Base-by-base conservation (phyloP, 2,888 invertebrate genomes). In the Cactoblastis cactorum region DNA sequence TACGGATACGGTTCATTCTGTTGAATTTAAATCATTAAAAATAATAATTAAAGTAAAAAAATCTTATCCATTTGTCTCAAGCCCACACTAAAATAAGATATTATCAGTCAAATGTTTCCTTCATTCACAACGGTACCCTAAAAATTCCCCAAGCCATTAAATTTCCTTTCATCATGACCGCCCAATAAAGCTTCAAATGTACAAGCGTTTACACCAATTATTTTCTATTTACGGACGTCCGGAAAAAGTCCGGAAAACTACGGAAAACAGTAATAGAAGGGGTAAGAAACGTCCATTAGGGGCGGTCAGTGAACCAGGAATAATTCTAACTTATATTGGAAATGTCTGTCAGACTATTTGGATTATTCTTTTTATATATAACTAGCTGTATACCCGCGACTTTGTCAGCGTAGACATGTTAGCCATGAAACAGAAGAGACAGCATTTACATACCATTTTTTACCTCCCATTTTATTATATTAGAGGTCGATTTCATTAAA, bases 231-330 rank as follows among this genome's bases (percentile, higher is more conserved):
- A 48, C 24, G 37, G 22, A 45, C 45, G 17, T 37, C 37, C 34
- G 34, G 28, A 28, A 35, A 14, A 35, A 47, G 35, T 47, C 46
- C 24, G 47, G 24, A 17, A 37, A 48, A 46, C 46, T 38, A 48
- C 37, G 47, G 47, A 48, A 48, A 48, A 47, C 28, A n/a, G 43
- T 43, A 38, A 24, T 15, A 37, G 37, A 48, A 48, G 47, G 47
- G 47, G 47, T 48, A 48, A 48, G 24, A 17, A 28, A 43, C 28
- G 28, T 32, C 24, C 24, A 43, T 43, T 43, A 28, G 32, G 24
- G 43, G 12, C 41, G 41, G 43, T 17, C 43, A 15, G 28, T 32
- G 43, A 43, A 43, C 43, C 24, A n/a, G 32, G 32, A 28, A 28
- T 32, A 32, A 43, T 28, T 43, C 15, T 28, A 32, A 43, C 28